Evolutionary conservation across 2,113 vertebrate species (phyloP), one percentile per base, ranked within the genome.

Genomic region (Phylloscopus trochiloides): DNA sequence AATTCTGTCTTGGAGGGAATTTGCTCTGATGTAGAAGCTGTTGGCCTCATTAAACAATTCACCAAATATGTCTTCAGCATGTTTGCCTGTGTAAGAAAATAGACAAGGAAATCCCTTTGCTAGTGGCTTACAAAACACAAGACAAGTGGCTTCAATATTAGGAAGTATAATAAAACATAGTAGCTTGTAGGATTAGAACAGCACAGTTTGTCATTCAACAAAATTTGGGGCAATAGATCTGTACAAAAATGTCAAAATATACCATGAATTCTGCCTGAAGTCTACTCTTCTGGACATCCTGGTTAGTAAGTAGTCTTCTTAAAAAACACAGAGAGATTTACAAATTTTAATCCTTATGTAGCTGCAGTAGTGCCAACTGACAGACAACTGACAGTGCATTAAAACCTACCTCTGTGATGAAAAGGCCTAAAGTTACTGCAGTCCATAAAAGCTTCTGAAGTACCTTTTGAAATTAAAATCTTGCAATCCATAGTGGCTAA

Each of bases 11-110:
- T 99, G 99, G 86, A 99, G 99, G 90, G 99, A 99, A 98, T 99
- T 99, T 95, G 99, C 99, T 93, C 99, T 98, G 98, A 99, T 97
- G 97, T 99, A 99, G 97, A 99, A 99, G 96, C 98, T 98, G 97
- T 99, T 99, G 95, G 99, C 99, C 97, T 99, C 99, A 32, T 99
- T 99, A 95, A 99, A 99, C 94, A 99, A 96, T 97, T 99, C 99
- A 34, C 99, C 99, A 94, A 99, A 99, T 98, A 99, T 99, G 97
- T 99, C 99, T 98, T 99, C 99, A 10, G 99, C 99, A 97, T 99
- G 99, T 97, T 99, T 99, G 98, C 99, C 99, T 99, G 80, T 50
- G 61, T 87, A 81, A 76, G 88, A 96, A 95, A 97, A 96, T 0
- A 78, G 74, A 94, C 5, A 66, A 26, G 87, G 48, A 93, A 88